Evolutionary conservation across 2,797 vertebrate species (phyloP).

Genomic region (Leuciscus waleckii): DNA sequence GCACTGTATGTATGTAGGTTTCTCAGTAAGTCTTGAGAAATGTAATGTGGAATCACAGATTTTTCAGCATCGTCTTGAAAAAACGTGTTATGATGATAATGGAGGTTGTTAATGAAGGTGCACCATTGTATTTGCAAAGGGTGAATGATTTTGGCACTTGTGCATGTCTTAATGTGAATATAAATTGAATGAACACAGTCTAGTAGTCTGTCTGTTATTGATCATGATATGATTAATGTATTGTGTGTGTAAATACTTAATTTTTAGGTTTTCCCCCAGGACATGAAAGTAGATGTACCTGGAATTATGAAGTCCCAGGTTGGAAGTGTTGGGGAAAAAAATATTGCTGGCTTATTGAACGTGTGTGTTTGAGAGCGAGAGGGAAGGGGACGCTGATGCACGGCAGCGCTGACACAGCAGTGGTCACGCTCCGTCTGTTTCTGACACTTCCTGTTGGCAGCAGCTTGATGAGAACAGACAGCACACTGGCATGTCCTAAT

Average conservation of each 20-base stretch:
- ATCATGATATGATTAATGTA: background rate
- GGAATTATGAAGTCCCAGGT: background rate
- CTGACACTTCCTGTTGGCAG: conserved; percentile 35
- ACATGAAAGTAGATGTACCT: no score
- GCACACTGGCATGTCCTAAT: conserved; percentile 21
- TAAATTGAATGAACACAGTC: background rate
- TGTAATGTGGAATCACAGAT: no score
- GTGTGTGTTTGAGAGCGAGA: background rate
- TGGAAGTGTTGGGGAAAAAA: background rate
- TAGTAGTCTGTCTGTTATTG: background rate
- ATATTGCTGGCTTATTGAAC: background rate
- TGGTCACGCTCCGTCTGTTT: conserved; percentile 56
- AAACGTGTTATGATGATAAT: background rate
- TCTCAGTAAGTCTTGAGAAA: background rate
- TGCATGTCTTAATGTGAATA: background rate
- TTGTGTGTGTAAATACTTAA: no score
- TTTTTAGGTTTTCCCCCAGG: no score
- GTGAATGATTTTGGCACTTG: background rate
- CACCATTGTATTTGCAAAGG: background rate
- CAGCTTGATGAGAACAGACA: conserved; percentile 42
- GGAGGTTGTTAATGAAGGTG: background rate
- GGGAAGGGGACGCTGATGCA: background rate
- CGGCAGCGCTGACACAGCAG: conserved; percentile 47
- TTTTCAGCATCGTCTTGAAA: no score
- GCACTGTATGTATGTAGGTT: background rate